phyloP scores from a whole-genome alignment of 2,888 invertebrate species.

The Xanthorhoe designata region DNA sequence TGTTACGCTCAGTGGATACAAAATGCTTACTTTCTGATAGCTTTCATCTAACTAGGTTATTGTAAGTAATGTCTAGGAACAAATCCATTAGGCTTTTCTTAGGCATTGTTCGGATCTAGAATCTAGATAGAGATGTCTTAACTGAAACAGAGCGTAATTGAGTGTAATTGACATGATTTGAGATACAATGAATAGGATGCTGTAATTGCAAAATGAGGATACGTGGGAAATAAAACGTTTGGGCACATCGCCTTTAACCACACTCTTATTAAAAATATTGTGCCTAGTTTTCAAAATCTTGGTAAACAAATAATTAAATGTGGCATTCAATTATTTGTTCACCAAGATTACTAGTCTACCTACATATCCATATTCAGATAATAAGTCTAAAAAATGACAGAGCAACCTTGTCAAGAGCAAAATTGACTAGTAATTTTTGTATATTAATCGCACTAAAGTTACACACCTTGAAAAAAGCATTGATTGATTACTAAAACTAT shows the following conservation, averaged over 20 bases:
- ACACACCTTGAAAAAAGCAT: constrained; percentile 21
- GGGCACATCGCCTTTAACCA: neutral
- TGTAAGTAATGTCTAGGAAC: constrained; percentile 46
- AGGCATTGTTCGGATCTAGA: constrained; percentile 28
- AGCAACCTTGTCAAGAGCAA: constrained; percentile 19
- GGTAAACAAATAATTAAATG: neutral
- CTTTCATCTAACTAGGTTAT: constrained; percentile 66
- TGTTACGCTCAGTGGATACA: constrained; percentile 63
- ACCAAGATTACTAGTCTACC: neutral
- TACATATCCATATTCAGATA: neutral
- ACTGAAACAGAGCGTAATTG: constrained; percentile 25
- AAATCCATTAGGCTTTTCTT: constrained; percentile 42
- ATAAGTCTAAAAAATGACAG: constrained; percentile 12
- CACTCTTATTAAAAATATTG: neutral
- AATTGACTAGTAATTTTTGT: constrained; percentile 6
- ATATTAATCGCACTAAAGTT: constrained; percentile 15
- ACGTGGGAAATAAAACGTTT: neutral
- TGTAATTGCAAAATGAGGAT: neutral
- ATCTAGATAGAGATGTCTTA: constrained; percentile 9
- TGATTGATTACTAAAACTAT: constrained; percentile 15
- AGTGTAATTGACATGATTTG: constrained; percentile 15
- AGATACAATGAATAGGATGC: neutral
- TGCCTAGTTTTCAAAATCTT: neutral
- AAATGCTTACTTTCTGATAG: constrained; percentile 57
- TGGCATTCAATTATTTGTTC: no score